phyloP scores from a whole-genome alignment of 2,797 vertebrate species.

The Sebastes baramenuke region DNA sequence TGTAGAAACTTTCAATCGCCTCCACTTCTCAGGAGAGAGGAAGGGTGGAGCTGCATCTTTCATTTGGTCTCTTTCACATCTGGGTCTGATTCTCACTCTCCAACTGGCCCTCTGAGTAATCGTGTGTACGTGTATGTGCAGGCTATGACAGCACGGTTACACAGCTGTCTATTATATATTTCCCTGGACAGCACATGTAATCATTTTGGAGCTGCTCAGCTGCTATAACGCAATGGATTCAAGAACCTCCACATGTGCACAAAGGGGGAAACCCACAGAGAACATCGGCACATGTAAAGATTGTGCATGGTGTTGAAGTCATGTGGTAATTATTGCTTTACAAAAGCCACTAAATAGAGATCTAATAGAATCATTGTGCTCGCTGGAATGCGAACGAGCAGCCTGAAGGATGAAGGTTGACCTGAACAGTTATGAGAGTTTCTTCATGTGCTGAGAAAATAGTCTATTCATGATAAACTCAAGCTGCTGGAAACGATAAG shows the following conservation, averaged over 20 bases:
- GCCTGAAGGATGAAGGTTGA: slow-evolving; percentile 26
- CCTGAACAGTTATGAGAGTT: background rate
- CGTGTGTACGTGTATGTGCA: background rate
- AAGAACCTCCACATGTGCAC: slow-evolving; percentile 45
- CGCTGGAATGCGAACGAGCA: slow-evolving; percentile 31
- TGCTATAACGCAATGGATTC: slow-evolving; percentile 50
- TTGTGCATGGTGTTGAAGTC: background rate
- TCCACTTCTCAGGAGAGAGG: slow-evolving; percentile 50
- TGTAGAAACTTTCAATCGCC: slow-evolving; percentile 11
- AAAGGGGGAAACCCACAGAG: slow-evolving; percentile 24
- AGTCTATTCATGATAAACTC: slow-evolving; percentile 13
- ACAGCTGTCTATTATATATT: slow-evolving; percentile 61
- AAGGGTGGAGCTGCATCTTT: slow-evolving; percentile 57
- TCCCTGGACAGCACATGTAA: slow-evolving; percentile 57
- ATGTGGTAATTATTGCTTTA: slow-evolving; percentile 17
- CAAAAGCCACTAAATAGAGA: background rate
- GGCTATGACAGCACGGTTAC: slow-evolving; percentile 37
- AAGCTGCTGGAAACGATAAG: slow-evolving; percentile 28
- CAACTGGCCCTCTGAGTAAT: slow-evolving; percentile 48
- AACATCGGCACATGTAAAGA: background rate
- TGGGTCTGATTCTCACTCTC: slow-evolving; percentile 67
- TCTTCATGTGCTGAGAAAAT: slow-evolving; percentile 32
- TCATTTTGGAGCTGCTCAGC: slow-evolving; percentile 62
- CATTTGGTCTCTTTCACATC: slow-evolving; percentile 69
- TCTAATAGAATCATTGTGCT: slow-evolving; percentile 36